Evolutionary conservation across 1,140 invertebrate genomes (phyloP).

Genomic region (Cyrtorhinus lividipennis): DNA sequence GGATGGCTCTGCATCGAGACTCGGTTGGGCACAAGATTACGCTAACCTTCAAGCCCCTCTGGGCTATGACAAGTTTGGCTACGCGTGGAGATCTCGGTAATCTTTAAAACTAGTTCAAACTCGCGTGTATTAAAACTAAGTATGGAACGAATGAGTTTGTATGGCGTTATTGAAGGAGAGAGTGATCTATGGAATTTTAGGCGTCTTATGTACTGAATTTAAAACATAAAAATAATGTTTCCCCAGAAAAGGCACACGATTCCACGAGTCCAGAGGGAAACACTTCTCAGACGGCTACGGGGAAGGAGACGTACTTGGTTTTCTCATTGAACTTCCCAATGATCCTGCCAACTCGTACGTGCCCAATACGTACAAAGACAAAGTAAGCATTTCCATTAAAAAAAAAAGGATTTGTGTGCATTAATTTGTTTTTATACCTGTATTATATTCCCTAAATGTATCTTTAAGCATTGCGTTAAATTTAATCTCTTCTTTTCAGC

Average conservation of each 20-base stretch:
- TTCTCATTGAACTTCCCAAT: constrained; percentile 69
- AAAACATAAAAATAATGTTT: constrained; percentile 18
- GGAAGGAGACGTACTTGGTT: constrained; percentile 87
- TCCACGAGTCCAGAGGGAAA: constrained; percentile 89
- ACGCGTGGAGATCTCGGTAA: constrained; percentile 85
- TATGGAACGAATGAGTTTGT: background rate
- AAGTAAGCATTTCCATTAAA: constrained; percentile 47
- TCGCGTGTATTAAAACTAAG: background rate
- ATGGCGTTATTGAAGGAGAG: too few relatives aligned
- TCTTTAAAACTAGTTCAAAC: background rate
- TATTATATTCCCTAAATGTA: background rate
- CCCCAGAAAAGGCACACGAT: constrained; percentile 66
- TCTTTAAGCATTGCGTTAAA: background rate
- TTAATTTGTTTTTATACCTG: background rate
- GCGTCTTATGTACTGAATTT: too few relatives aligned
- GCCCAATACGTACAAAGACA: constrained; percentile 83
- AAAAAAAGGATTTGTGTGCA: background rate
- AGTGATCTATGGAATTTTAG: background rate
- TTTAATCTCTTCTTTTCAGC: constrained; percentile 38
- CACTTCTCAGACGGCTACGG: constrained; percentile 75
- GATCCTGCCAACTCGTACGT: constrained; percentile 45
- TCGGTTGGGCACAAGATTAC: constrained; percentile 89
- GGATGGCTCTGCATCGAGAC: constrained; percentile 72
- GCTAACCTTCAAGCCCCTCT: constrained; percentile 88
- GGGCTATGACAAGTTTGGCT: constrained; percentile 96